Evolutionary conservation across 2,113 vertebrate species (phyloP), one percentile per base, ranked within the genome.

Genomic region (Nycticryphes semicollaris): DNA sequence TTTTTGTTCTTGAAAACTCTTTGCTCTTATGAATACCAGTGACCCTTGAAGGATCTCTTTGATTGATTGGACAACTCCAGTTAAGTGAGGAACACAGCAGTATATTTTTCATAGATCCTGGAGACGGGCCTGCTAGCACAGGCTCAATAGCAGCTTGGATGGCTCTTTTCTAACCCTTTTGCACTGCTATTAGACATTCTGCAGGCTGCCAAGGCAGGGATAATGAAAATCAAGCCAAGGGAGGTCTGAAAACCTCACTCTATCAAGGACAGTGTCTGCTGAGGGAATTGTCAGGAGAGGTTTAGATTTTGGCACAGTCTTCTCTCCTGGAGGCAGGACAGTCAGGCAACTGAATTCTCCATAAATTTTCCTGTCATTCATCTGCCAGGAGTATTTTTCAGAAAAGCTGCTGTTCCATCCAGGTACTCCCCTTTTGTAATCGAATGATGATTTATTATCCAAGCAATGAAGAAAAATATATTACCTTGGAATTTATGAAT

Each of bases 401-500:
- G 89, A 95, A 95, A 95, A 37, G n/a, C 67, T 82, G 77, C 59
- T 73, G 35, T 85, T 96, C 90, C 80, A 81, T 95, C 82, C 93
- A 94, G 76, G 80, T 93, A 87, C 41, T 96, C 94, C 66, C 60
- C 45, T 73, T 96, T 94, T 88, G 45, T 67, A 97, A 84, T 69
- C 19, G 7, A 93, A 83, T 82, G 39, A 78, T 94, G 82, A 96
- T 97, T 94, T 96, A 95, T 97, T 92, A 93, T 28, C 87, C 82
- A 81, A 94, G 84, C 75, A 97, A 95, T 60, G 85, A 86, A 96
- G 60, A 96, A 95, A 97, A 96, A 94, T 88, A 83, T 89, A 64
- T 96, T 95, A 39, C 78, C 76, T 91, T 95, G 93, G 94, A 94
- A 97, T 84, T 88, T 90, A 72, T 94, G 96, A 97, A 89, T 96